Evolutionary conservation across 2,113 vertebrate species (phyloP), one percentile per base, ranked within the genome.

Genomic region (Aspiorhynchus laticeps): DNA sequence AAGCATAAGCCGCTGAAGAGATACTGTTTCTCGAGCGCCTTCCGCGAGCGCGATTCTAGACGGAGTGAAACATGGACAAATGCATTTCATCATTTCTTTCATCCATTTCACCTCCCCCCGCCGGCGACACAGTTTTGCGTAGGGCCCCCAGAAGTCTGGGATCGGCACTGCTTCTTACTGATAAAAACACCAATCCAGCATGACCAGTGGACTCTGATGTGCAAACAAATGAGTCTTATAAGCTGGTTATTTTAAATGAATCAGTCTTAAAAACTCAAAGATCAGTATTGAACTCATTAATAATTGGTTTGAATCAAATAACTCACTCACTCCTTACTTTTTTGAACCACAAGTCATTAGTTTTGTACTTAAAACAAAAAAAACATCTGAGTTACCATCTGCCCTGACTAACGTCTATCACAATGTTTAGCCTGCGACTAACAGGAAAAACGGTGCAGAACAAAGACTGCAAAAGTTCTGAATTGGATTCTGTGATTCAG

Each of bases 401-500:
- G 24, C 46, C 21, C 33, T 41, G 63, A 77, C 19, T 31, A 1
- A 19, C 7, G 5, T 73, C 21, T 41, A 41, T 73, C 77, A 24
- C 59, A 46, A 51, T 63, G n/a, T n/a, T 19, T 61, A 85, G 31
- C 33, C 48, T 79, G n/a, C n/a, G 26, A 31, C n/a, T 26, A 80
- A 56, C 36, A 84, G 36, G 7, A 63, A 79, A 79, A 83, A 80
- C 51, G 59, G 63, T 46, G 77, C 21, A 80, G 38, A 63, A 43
- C 24, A 26, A 36, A 80, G 17, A 38, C 61, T 67, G 53, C 73
- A 87, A 81, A 73, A 38, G 51, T 48, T 73, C 51, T 24, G n/a
- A 24, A 75, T 15, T 24, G 53, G 75, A 61, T 69, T 33, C 75
- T 43, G 82, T 80, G 51, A 73, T 84, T 87, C 61, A 48, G 84